These are phyloP conservation scores for honey bee (Apis mellifera) DNA, from an alignment of 1,140 invertebrate species.

Conservation along the genomic window DNA sequence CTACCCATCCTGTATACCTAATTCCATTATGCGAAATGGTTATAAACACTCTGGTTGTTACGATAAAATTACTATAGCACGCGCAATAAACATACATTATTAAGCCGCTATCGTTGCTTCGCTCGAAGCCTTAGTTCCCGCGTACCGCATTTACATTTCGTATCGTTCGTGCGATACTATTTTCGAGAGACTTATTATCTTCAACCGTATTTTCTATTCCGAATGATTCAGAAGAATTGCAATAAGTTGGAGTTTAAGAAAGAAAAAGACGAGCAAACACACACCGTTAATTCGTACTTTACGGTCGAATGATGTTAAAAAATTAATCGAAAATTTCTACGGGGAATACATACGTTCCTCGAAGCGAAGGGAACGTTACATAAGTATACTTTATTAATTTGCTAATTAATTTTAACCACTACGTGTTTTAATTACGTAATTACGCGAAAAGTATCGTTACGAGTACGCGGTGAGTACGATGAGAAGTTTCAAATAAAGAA, in stretches of 20 bases:
- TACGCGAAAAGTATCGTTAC: too few relatives aligned
- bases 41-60: conserved; percentile 68
- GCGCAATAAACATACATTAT: conserved; percentile 64
- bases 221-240: background rate
- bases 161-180: background rate
- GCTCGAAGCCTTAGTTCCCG: background rate
- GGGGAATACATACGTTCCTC: too few relatives aligned
- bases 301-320: too few relatives aligned
- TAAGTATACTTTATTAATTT: too few relatives aligned
- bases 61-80: conserved; percentile 53
- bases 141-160: background rate
- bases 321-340: too few relatives aligned
- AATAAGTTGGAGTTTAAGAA: too few relatives aligned
- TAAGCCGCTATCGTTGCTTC: conserved; percentile 65
- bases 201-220: too few relatives aligned
- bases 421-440: too few relatives aligned
- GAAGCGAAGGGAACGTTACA: too few relatives aligned
- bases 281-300: too few relatives aligned
- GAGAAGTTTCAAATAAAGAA: background rate
- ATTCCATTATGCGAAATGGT: conserved; percentile 67
- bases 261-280: too few relatives aligned
- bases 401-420: too few relatives aligned
- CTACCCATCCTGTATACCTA: conserved; percentile 53
- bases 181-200: background rate
- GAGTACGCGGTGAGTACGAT: background rate